These are phyloP conservation scores for Trachelus tabidus DNA, from an alignment of 2,888 invertebrate species.

Conservation along the genomic window DNA sequence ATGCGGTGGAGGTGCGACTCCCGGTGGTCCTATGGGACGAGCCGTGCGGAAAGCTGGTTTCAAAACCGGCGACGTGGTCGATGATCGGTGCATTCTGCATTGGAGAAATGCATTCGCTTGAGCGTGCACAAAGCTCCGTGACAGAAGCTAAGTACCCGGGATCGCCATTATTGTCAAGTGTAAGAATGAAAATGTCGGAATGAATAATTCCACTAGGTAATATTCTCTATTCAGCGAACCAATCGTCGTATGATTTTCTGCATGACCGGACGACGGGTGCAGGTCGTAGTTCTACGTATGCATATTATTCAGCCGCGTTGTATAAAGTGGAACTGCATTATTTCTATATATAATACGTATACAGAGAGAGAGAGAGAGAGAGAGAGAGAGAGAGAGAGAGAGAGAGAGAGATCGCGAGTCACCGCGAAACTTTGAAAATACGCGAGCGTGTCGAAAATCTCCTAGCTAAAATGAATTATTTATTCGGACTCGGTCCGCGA, in stretches of 20 bases:
- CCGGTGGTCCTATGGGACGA: not conserved
- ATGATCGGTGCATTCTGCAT: not conserved
- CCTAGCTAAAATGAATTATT: not conserved
- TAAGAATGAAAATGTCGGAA: not conserved
- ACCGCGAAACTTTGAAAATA: not conserved
- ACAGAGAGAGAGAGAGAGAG: too few relatives aligned
- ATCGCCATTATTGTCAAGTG: not conserved
- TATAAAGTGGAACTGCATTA: not conserved
- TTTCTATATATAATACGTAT: not conserved
- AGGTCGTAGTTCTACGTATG: not conserved
- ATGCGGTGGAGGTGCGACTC: not conserved
- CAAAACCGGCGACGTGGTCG: not conserved
- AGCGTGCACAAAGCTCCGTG: not conserved
- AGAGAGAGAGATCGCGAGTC: not conserved
- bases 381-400: not conserved
- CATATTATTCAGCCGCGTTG: not conserved
- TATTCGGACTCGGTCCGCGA: not conserved
- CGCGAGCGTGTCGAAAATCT: not conserved
- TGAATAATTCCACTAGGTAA: not conserved
- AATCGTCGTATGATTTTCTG: not conserved
- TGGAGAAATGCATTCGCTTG: not conserved
- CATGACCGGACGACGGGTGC: not conserved
- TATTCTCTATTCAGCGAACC: not conserved
- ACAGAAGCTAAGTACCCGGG: not conserved
- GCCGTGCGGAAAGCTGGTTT: not conserved